Percentiles rank a stretch among this genome's conserved stretches.
Conservation (phyloP, 2,797 vertebrate species). For the Fistularia tabacaria region DNA sequence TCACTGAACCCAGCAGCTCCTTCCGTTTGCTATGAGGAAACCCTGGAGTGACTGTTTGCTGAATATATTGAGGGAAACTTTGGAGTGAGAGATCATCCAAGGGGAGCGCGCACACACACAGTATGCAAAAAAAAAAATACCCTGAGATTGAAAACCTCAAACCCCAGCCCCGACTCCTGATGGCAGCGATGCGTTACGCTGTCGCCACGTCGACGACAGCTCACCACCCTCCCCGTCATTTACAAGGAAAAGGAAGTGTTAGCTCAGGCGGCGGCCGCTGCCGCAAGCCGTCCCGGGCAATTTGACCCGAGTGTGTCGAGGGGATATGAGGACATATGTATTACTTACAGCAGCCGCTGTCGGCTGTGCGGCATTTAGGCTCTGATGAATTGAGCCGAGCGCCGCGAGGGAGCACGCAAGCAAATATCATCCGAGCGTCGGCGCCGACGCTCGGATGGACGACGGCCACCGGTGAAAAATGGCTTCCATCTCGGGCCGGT, state of each 20-base stretch:
- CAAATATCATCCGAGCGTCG: constrained; percentile 25
- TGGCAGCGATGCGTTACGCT: constrained; percentile 33
- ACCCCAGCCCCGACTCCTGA: constrained; percentile 36
- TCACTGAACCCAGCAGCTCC: too few relatives aligned
- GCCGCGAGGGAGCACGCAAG: constrained; percentile 24
- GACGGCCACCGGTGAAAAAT: constrained; percentile 63
- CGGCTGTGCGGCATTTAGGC: constrained; percentile 24
- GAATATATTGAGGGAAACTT: too few relatives aligned
- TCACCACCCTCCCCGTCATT: constrained; percentile 31
- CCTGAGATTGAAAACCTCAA: constrained; percentile 10
- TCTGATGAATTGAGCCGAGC: constrained; percentile 43
- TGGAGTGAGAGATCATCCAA: too few relatives aligned
- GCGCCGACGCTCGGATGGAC: constrained; percentile 36
- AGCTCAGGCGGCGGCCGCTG: background rate
- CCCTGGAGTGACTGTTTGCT: too few relatives aligned
- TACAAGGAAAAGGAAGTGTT: constrained; percentile 41
- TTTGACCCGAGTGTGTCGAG: too few relatives aligned
- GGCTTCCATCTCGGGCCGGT: constrained; percentile 56
- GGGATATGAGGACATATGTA: constrained; percentile 19
- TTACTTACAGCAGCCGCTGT: constrained; percentile 29
- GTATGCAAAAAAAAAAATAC: too few relatives aligned
- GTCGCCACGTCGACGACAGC: constrained; percentile 19
- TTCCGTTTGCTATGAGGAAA: too few relatives aligned
- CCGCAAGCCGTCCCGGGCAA: too few relatives aligned
- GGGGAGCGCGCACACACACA: too few relatives aligned